Evolutionary conservation across 2,113 vertebrate species (phyloP).

Genomic region (Thinocorus orbignyianus): DNA sequence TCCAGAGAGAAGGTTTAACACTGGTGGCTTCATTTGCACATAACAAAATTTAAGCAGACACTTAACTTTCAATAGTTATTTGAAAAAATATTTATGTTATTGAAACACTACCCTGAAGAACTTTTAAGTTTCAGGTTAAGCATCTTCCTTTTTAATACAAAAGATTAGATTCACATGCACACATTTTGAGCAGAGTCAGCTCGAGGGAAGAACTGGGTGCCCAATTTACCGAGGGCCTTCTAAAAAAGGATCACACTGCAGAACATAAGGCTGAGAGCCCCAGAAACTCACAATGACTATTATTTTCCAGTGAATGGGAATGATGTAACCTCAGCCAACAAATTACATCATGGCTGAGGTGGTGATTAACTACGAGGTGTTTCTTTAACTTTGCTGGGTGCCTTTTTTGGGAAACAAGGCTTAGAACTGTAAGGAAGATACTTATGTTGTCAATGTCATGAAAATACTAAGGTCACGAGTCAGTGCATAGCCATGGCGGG

Average conservation of each 20-base stretch:
- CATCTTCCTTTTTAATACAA: not conserved
- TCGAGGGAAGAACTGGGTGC: not conserved
- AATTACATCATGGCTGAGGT: not conserved
- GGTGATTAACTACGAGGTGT: not conserved
- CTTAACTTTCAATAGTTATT: not conserved
- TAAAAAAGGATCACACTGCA: not conserved
- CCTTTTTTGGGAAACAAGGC: not conserved
- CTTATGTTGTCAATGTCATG: not conserved
- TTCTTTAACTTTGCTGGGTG: not conserved
- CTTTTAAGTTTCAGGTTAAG: not conserved
- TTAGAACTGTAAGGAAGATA: not conserved
- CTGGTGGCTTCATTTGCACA: not conserved
- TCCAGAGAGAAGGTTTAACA: constrained; percentile 30
- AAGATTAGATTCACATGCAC: not conserved
- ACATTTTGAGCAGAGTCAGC: not conserved
- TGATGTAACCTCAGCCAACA: not conserved
- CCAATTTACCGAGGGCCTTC: not conserved
- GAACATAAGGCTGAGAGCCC: not conserved
- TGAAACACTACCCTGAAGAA: not conserved
- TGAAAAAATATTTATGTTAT: not conserved
- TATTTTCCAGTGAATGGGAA: not conserved
- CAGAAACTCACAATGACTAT: not conserved
- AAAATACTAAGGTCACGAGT: not conserved
- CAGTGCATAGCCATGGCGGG: not conserved
- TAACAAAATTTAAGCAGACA: not conserved